A percentile compares a stretch with the other conserved stretches of the same genome.
phyloP scores from a whole-genome alignment of 2,888 invertebrate genomes.

The Nomada ruficornis region DNA sequence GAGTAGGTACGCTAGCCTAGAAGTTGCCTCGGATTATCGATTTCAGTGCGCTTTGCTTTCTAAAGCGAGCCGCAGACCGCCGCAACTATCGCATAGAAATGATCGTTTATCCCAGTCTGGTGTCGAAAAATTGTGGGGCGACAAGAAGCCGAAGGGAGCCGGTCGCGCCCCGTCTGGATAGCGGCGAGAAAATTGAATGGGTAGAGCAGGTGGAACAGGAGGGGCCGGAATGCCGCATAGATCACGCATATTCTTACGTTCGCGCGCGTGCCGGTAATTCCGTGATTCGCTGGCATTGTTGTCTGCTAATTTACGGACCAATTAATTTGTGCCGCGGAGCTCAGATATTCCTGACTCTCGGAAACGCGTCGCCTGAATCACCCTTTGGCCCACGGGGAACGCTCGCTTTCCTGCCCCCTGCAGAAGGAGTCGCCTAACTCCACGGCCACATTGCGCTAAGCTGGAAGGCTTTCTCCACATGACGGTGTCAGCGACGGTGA shows the following conservation, averaged over 20 bases:
- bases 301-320: slow-evolving; percentile 83
- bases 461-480: not conserved
- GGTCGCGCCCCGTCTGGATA: slow-evolving; percentile 2
- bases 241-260: slow-evolving; percentile 81
- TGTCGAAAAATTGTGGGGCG: slow-evolving; percentile 13
- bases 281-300: slow-evolving; percentile 78
- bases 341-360: slow-evolving; percentile 66
- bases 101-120: not conserved
- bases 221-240: slow-evolving; percentile 79
- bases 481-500: not conserved
- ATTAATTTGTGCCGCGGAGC: slow-evolving; percentile 80
- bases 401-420: not conserved
- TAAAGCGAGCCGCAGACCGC: not conserved
- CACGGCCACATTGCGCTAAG: not conserved
- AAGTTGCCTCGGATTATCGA: not conserved
- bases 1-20: not conserved
- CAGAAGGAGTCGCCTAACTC: slow-evolving; percentile 3
- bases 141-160: not conserved
- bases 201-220: slow-evolving; percentile 28
- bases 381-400: slow-evolving; percentile 6
- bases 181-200: slow-evolving; percentile 19
- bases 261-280: slow-evolving; percentile 70
- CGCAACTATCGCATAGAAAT: not conserved
- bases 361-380: slow-evolving; percentile 49
- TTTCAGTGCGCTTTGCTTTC: too few species aligned